Percentiles rank a stretch among this genome's conserved stretches.
Conservation (phyloP, 2,797 vertebrate genomes). For the Pseudochirops cupreus region DNA sequence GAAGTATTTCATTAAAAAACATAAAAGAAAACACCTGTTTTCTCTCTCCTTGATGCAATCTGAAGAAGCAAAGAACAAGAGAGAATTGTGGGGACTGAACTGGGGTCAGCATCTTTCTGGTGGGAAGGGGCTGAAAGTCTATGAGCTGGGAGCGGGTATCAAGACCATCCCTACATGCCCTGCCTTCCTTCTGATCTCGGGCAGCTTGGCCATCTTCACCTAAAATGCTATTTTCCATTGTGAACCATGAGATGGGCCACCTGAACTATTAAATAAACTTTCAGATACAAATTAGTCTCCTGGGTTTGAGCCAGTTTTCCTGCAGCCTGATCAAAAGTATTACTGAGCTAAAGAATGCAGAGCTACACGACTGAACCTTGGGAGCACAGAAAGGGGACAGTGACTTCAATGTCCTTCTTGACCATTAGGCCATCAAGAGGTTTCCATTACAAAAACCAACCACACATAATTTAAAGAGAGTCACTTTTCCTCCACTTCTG, state of each 20-base stretch:
- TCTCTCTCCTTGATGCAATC: not conserved
- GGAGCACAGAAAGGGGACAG: not conserved
- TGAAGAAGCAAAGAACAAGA: not conserved
- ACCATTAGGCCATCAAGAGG: not conserved
- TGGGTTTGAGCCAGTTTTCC: not conserved
- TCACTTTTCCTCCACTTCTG: not conserved
- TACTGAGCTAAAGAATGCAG: not conserved
- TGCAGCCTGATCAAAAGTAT: not conserved
- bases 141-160: not conserved
- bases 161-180: not conserved
- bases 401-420: not conserved
- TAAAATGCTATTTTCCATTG: not conserved
- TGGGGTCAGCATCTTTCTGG: conserved; percentile 8
- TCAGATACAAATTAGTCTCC: not conserved
- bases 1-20: not conserved
- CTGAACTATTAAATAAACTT: not conserved
- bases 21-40: not conserved
- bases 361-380: not conserved
- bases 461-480: not conserved
- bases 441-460: not conserved
- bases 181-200: conserved; percentile 11
- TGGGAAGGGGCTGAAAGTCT: not conserved
- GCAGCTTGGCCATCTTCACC: conserved; percentile 17
- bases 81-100: not conserved
- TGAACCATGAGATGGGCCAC: not conserved